Conservation (phyloP, 1,140 invertebrate genomes). For the Caerostris darwini region DNA sequence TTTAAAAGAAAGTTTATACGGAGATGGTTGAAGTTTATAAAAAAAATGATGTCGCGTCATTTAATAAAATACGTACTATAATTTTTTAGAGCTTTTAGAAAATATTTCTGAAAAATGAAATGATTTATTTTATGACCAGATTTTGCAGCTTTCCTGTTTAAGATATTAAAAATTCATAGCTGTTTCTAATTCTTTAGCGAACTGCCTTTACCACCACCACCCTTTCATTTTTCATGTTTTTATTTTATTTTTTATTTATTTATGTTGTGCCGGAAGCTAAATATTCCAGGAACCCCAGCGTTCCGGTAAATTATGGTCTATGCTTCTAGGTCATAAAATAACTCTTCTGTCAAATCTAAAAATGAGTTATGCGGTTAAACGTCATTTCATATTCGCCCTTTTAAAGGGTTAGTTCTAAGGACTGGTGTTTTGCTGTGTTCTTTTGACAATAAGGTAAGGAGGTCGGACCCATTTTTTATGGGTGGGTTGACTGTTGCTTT, state of each 20-base stretch:
- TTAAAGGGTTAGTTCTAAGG: constrained; percentile 17
- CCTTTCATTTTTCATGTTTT: too few species aligned
- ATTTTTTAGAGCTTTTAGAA: too few species aligned
- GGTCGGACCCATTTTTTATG: background rate
- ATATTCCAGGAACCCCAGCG: background rate
- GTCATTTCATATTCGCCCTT: constrained; percentile 26
- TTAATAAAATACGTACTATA: too few species aligned
- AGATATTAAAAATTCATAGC: too few species aligned
- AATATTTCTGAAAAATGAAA: too few species aligned
- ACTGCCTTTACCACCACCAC: too few species aligned
- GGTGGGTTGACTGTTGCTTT: background rate
- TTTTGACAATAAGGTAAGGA: background rate
- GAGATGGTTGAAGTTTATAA: too few species aligned
- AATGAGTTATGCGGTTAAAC: constrained; percentile 6
- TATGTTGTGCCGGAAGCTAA: background rate
- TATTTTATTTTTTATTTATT: background rate
- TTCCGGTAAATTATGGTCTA: constrained; percentile 45
- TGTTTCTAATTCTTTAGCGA: constrained; percentile 47
- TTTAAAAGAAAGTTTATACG: too few species aligned
- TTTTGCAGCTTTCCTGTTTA: too few species aligned
- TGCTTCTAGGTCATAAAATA: background rate
- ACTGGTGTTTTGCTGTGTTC: background rate
- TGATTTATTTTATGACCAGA: too few species aligned
- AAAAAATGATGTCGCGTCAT: too few species aligned
- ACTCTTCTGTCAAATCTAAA: constrained; percentile 47